Percentiles rank a stretch among this genome's conserved stretches.
Evolutionary conservation across 2,888 invertebrate genomes (phyloP).

Genomic region (Thereva nobilitata): DNA sequence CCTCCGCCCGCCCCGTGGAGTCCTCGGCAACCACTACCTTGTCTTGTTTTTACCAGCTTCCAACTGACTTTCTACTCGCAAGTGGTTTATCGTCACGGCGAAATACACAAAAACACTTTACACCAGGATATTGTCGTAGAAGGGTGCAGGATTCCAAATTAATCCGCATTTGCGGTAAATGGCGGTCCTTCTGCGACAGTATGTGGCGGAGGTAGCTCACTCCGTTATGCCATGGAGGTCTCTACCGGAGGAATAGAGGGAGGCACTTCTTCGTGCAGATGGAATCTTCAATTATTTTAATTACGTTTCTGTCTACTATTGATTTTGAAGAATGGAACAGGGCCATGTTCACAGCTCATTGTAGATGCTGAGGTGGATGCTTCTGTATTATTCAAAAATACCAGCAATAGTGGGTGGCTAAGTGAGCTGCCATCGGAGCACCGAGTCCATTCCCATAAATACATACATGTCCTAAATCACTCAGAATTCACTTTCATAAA

Average conservation of each 20-base stretch:
- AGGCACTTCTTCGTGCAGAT: constrained; percentile 9
- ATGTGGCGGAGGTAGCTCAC: constrained; percentile 34
- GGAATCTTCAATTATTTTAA: constrained; percentile 34
- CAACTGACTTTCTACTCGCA: constrained; percentile 28
- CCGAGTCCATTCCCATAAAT: too few species aligned
- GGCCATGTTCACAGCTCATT: too few species aligned
- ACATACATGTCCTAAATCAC: constrained; percentile 13
- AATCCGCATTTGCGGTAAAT: constrained; percentile 34
- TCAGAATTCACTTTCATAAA: constrained; percentile 4
- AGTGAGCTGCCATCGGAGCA: too few species aligned
- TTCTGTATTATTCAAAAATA: too few species aligned
- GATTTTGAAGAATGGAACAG: too few species aligned
- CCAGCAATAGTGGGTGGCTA: too few species aligned
- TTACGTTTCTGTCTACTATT: not conserved
- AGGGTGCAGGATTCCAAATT: constrained; percentile 26
- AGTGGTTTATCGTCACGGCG: constrained; percentile 33
- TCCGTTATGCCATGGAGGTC: constrained; percentile 21
- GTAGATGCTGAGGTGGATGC: too few species aligned
- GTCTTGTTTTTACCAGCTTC: constrained; percentile 31
- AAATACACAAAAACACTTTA: constrained; percentile 32
- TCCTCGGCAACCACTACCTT: constrained; percentile 20
- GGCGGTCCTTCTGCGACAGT: constrained; percentile 31
- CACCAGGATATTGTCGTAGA: not conserved
- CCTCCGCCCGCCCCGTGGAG: not conserved
- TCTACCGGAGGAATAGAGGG: not conserved